Conservation (phyloP, 2,888 invertebrate genomes). For the Muscina levida region DNA sequence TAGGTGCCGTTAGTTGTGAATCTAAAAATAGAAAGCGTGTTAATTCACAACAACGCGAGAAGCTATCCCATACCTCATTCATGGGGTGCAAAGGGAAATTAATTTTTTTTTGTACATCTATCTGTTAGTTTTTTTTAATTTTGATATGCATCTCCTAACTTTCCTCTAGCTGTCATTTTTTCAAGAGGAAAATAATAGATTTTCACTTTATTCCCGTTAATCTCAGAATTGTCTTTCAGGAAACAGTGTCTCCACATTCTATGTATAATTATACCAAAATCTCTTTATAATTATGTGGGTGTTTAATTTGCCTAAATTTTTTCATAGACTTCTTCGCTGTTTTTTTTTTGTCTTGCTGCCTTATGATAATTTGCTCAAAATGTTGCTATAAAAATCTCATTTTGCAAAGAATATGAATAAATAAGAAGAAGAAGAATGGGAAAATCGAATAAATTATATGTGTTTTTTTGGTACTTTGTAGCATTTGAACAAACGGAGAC, state of each 20-base stretch:
- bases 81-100: too few species aligned
- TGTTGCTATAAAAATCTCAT: constrained; percentile 34
- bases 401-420: constrained; percentile 25
- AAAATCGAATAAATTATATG: constrained; percentile 43
- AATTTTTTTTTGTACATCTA: too few species aligned
- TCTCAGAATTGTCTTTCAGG: neutral
- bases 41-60: too few species aligned
- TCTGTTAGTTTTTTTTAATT: too few species aligned
- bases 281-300: constrained; percentile 57
- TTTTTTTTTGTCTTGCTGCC: neutral
- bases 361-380: constrained; percentile 20
- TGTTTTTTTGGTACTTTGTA: constrained; percentile 44
- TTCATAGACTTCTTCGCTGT: neutral
- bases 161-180: too few species aligned
- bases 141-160: too few species aligned
- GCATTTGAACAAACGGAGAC: constrained; percentile 63
- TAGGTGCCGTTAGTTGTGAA: too few species aligned
- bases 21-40: too few species aligned
- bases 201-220: too few species aligned
- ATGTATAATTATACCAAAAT: constrained; percentile 11
- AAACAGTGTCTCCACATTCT: constrained; percentile 34
- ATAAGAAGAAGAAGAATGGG: constrained; percentile 2
- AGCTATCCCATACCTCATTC: too few species aligned
- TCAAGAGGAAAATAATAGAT: too few species aligned
- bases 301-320: constrained; percentile 49